phyloP scores from a whole-genome alignment of 2,888 invertebrate genomes.

The Diabrotica balteata region DNA sequence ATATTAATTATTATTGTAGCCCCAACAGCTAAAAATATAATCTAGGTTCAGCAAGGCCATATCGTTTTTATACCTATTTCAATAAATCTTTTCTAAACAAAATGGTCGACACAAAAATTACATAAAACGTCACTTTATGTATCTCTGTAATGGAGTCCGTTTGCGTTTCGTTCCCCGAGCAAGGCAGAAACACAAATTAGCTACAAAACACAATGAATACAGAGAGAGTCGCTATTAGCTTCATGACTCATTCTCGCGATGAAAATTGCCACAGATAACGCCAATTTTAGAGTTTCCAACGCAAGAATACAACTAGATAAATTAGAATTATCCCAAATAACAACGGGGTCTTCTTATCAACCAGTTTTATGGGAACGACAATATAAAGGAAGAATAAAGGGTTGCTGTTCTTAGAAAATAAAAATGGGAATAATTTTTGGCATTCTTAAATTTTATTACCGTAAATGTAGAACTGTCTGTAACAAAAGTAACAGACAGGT shows the following conservation, averaged over 20 bases:
- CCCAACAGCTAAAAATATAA: too few relatives aligned
- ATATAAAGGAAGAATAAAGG: constrained; percentile 20
- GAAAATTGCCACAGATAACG: constrained; percentile 36
- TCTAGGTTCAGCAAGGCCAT: too few relatives aligned
- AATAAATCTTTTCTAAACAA: too few relatives aligned
- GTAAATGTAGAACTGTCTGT: too few relatives aligned
- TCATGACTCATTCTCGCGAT: constrained; percentile 36
- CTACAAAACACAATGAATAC: constrained; percentile 32
- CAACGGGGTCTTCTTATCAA: constrained; percentile 28
- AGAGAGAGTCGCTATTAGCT: constrained; percentile 28
- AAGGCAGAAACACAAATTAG: constrained; percentile 35
- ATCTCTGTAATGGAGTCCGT: constrained; percentile 16
- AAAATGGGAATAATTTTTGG: constrained; percentile 12
- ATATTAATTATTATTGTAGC: too few relatives aligned
- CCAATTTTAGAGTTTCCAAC: constrained; percentile 24
- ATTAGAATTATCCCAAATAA: constrained; percentile 30
- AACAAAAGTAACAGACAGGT: too few relatives aligned
- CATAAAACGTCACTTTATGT: background rate
- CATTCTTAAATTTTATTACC: too few relatives aligned
- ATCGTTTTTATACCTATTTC: too few relatives aligned
- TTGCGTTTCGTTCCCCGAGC: constrained; percentile 16
- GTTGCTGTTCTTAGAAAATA: constrained; percentile 20
- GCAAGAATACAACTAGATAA: constrained; percentile 28
- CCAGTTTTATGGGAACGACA: constrained; percentile 18
- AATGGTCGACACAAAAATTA: background rate